These are phyloP conservation scores for Rutilus rutilus DNA, from an alignment of 2,113 vertebrate species.

Conservation along the genomic window DNA sequence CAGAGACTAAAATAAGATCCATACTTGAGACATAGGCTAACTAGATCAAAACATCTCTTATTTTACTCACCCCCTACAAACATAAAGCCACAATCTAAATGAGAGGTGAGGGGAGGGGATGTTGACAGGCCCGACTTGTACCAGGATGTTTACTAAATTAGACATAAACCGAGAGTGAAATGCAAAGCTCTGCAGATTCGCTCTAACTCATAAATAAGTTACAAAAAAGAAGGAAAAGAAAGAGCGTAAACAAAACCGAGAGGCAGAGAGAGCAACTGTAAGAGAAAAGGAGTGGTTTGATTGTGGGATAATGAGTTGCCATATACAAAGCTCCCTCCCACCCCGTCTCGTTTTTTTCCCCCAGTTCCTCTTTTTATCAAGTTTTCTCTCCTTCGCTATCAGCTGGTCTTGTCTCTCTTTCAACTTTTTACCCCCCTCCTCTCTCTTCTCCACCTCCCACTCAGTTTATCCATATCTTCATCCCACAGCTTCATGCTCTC, in stretches of 20 bases:
- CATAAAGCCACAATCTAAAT: constrained; percentile 50
- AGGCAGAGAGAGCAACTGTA: constrained; percentile 41
- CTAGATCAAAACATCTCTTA: constrained; percentile 46
- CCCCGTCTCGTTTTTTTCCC: constrained; percentile 52
- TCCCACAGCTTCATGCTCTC: constrained; percentile 18
- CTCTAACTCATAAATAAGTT: constrained; percentile 80
- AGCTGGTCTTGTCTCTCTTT: constrained; percentile 52
- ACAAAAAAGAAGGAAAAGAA: constrained; percentile 66
- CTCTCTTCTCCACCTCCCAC: constrained; percentile 48
- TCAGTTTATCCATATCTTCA: constrained; percentile 29
- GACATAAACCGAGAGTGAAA: constrained; percentile 71
- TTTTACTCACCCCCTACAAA: constrained; percentile 35
- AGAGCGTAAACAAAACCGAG: constrained; percentile 58
- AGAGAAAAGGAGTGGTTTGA: constrained; percentile 64
- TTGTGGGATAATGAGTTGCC: constrained; percentile 75
- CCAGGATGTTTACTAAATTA: constrained; percentile 80
- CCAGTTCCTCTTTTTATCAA: constrained; percentile 64
- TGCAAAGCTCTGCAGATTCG: constrained; percentile 74
- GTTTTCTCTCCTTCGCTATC: constrained; percentile 57
- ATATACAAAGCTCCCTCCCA: constrained; percentile 54
- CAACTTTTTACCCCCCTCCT: constrained; percentile 38
- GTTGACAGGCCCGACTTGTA: constrained; percentile 72
- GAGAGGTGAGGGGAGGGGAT: constrained; percentile 34
- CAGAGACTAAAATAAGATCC: constrained; percentile 30
- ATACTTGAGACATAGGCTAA: constrained; percentile 38